Evolutionary conservation across 2,888 invertebrate species (phyloP), one percentile per base, ranked within the genome.

Genomic region (Drosophila borealis): DNA sequence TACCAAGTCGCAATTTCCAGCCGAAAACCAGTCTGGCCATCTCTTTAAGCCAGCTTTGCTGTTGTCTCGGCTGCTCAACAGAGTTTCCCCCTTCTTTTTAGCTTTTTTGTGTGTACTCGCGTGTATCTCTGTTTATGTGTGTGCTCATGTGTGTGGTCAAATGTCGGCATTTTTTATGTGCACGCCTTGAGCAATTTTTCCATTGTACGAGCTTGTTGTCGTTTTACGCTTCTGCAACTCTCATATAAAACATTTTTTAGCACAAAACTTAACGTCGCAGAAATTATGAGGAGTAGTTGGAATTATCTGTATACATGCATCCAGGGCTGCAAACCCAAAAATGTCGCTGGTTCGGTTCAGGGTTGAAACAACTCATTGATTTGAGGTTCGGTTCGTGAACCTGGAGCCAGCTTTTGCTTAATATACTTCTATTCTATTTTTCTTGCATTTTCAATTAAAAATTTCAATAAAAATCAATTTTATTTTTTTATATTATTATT

Each of bases 1-100:
- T 59, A 29, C 25, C 56, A 48, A 70, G 77, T 75, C 75, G 75
- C 88, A 83, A 73, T 81, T 86, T 77, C 49, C 66, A 74, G 80
- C 62, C 80, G 69, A 86, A 85, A 85, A 89, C 89, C 83, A 85
- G 85, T 89, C 88, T 82, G 77, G 60, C 88, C 89, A 89, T 84
- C 88, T 78, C 78, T 80, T 56, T 33, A 64, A 78, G 81, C 70
- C 68, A 17, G 53, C 62, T 70, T 60, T 46, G 50, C 29, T 42
- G 42, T 61, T 61, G 55, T 51, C 55, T 60, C 42, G 48, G 45
- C 39, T 17, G 8, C 67, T 51, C 49, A 39, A 41, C 62, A 63
- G 80, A 63, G 80, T 81, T 80, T 86, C 80, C 74, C 87, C 72
- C 46, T 70, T 79, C 65, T 53, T 53, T 74, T 71, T 67, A 46